Base-by-base conservation (phyloP, 2,888 invertebrate species). In the Halictus ligatus region DNA sequence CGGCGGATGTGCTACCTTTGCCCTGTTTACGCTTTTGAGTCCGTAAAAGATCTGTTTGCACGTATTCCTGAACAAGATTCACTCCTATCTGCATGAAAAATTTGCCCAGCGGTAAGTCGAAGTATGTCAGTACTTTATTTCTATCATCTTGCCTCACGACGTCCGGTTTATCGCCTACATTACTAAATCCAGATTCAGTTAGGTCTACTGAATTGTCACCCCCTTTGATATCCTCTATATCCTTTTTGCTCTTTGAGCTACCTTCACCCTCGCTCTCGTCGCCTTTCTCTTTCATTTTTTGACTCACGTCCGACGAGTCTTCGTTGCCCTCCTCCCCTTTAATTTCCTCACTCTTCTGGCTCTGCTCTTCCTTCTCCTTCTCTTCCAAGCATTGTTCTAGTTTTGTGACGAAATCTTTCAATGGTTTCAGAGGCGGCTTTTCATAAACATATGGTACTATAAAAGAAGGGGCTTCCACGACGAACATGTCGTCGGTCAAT, bases 371-470 rank as follows among this genome's bases (percentile, higher is more conserved):
- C 82, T 96, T 96, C 89, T 96, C 96, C 85, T 96, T 95, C 87
- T 97, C 96, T 89, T 97, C 96, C 71, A 97, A 96, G 92, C 97
- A 96, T 88, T 96, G 96, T 60, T 96, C 97, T 87, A 97, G 95
- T 91, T 96, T 96, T 58, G 96, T 96, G 50, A 98, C 96, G 94
- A 97, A 97, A 89, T 97, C 97, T 94, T 97, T 97, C 87, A 98
- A 96, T 82, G 97, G 97, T 92, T 97, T 97, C 8, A 97, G 95
- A 1, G 98, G 98, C 15, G 98, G 98, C 94, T 98, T 98, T 94
- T 98, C 98, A 95, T 98, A 98, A 40, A 98, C 98, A 94, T 98
- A 98, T 74, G 98, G 98, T 90, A 98, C 98, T 94, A 98, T 98
- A 94, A 98, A 98, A 40, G 98, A 98, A 10, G 98, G 98, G 48